Percentiles rank a stretch among this genome's conserved stretches.
These are phyloP conservation scores for Trichogramma pretiosum DNA, from an alignment of 1,140 invertebrate genomes.

Conservation along the genomic window DNA sequence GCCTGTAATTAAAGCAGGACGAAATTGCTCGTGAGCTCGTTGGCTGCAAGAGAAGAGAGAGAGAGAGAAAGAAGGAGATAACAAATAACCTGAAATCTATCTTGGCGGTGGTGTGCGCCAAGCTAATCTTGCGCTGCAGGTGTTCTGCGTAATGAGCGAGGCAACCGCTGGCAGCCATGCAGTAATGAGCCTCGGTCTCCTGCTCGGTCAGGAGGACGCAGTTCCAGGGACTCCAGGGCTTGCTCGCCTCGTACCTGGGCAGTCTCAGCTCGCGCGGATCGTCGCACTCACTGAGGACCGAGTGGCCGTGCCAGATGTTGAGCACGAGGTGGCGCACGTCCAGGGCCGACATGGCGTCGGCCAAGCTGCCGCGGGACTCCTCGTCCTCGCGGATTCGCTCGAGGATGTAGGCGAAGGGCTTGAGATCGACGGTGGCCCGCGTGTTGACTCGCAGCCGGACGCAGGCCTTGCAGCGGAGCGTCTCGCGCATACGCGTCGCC, in stretches of 20 bases:
- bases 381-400: background rate
- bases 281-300: constrained; percentile 51
- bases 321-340: constrained; percentile 58
- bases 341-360: constrained; percentile 52
- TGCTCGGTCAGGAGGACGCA: constrained; percentile 57
- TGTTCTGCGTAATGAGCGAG: constrained; percentile 30
- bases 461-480: constrained; percentile 23
- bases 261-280: constrained; percentile 52
- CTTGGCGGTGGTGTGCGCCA: constrained; percentile 29
- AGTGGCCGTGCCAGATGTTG: constrained; percentile 59
- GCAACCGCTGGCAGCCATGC: constrained; percentile 18
- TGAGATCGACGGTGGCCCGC: constrained; percentile 29
- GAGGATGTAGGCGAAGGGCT: constrained; percentile 54
- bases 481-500: constrained; percentile 26
- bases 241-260: constrained; percentile 48
- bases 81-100: constrained; percentile 27
- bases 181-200: constrained; percentile 52
- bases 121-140: constrained; percentile 24
- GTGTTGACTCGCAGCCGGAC: constrained; percentile 27
- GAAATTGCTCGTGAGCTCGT: too few species aligned
- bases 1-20: too few species aligned
- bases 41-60: background rate
- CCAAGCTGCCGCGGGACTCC: constrained; percentile 33
- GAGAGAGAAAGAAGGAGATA: background rate
- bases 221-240: constrained; percentile 66